Evolutionary conservation across 2,113 vertebrate species (phyloP).

Genomic region (sheep (Ovis aries)): ARS-UI_Ramb_v3.0 NC_056060.1:85132501-85133000

Average conservation of each 20-base stretch:
- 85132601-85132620: background rate
- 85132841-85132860: background rate
- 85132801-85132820: conserved; percentile 97
- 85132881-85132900: background rate
- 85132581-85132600: background rate
- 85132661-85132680: background rate
- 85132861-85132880: background rate
- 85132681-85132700: background rate
- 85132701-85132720: background rate
- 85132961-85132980: background rate
- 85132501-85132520: background rate
- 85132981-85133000: background rate
- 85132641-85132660: background rate
- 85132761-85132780: conserved; percentile 97
- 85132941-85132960: background rate
- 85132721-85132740: conserved; percentile 86
- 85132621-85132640: background rate
- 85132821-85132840: conserved; percentile 68
- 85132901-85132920: background rate
- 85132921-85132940: background rate
- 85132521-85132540: background rate
- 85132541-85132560: background rate
- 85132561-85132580: background rate
- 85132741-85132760: conserved; percentile 96
- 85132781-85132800: conserved; percentile 93